Percentiles rank a stretch among this genome's conserved stretches.
Evolutionary conservation across 2,113 vertebrate genomes (phyloP).

Genomic region (Neogale vison): DNA sequence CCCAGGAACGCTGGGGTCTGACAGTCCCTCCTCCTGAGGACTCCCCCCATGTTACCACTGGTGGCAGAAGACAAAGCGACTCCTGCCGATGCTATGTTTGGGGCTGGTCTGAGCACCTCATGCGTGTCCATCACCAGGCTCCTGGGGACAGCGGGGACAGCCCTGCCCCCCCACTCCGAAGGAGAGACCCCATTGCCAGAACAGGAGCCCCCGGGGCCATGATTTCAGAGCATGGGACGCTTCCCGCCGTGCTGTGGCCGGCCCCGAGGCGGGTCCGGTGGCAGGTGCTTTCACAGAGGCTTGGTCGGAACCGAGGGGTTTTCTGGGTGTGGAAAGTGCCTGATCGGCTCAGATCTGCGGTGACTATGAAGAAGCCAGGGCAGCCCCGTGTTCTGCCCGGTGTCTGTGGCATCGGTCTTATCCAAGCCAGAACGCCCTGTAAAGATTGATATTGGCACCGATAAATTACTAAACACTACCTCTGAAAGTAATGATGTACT

Average conservation of each 20-base stretch:
- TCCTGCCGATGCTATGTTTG: background rate
- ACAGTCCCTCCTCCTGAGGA: background rate
- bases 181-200: background rate
- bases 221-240: background rate
- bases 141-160: too few relatives aligned
- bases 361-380: background rate
- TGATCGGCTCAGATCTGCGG: background rate
- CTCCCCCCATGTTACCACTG: rapidly evolving
- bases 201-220: background rate
- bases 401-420: background rate
- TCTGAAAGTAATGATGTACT: too few relatives aligned
- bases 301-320: background rate
- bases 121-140: rapidly evolving
- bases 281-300: background rate
- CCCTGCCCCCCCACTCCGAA: too few relatives aligned
- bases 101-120: background rate
- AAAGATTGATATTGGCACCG: background rate
- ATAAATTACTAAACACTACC: too few relatives aligned
- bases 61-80: rapidly evolving
- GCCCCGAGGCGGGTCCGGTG: too few relatives aligned
- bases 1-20: rapidly evolving
- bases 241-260: background rate
- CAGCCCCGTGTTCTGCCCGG: background rate
- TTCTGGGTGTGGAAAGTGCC: background rate
- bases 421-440: background rate